These are phyloP conservation scores for Chiloscyllium plagiosum DNA, from an alignment of 2,113 vertebrate species.

Conservation along the genomic window DNA sequence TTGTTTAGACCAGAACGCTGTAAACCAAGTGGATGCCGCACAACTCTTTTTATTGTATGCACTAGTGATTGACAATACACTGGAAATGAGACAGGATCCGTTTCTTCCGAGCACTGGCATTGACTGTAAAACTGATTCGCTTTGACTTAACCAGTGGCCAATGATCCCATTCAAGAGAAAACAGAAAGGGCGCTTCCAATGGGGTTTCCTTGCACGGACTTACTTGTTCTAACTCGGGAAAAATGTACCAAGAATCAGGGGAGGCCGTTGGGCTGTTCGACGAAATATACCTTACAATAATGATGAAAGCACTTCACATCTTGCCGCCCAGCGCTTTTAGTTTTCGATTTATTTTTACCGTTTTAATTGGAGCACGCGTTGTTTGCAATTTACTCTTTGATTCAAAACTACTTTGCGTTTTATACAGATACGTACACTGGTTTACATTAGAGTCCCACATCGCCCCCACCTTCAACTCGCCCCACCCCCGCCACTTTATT, in stretches of 20 bases:
- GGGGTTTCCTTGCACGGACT: neutral
- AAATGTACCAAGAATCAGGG: neutral
- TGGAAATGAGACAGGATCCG: constrained; percentile 13
- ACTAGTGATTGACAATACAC: constrained; percentile 32
- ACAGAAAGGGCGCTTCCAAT: neutral
- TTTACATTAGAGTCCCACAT: neutral
- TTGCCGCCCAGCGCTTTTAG: neutral
- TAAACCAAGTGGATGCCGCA: neutral
- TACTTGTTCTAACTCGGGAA: neutral
- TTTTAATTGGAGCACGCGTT: neutral
- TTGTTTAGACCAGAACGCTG: neutral
- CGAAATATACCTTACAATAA: neutral
- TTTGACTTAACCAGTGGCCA: neutral
- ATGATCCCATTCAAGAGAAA: too few species aligned
- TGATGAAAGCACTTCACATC: neutral
- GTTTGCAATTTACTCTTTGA: neutral
- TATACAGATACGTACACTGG: neutral
- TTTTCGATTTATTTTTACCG: neutral
- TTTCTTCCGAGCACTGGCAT: neutral
- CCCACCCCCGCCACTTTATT: neutral
- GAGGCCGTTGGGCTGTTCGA: neutral
- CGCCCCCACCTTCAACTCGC: neutral
- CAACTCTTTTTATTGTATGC: constrained; percentile 10
- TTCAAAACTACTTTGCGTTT: neutral
- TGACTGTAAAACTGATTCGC: neutral